Evolutionary conservation across 2,888 invertebrate species (phyloP).

Genomic region (Drosophila paramelanica): DNA sequence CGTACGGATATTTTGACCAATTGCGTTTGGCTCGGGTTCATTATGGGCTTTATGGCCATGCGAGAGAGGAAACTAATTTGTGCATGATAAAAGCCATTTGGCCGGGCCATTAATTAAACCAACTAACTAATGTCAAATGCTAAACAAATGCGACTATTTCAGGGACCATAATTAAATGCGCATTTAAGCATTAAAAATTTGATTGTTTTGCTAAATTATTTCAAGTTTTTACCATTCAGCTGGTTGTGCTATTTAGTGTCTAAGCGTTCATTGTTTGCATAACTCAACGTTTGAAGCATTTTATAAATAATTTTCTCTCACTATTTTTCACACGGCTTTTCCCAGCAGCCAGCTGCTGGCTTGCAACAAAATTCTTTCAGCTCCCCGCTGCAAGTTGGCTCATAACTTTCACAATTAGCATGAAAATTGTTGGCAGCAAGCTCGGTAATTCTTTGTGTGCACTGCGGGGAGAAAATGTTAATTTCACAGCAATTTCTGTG

Average conservation of each 20-base stretch:
- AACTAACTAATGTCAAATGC: slow-evolving; percentile 33
- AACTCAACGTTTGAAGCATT: slow-evolving; percentile 10
- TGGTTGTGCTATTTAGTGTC: background rate
- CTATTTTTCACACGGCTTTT: slow-evolving; percentile 27
- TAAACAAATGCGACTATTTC: slow-evolving; percentile 16
- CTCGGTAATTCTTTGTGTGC: slow-evolving; percentile 30
- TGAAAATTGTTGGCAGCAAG: slow-evolving; percentile 38
- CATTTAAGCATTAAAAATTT: slow-evolving; percentile 13
- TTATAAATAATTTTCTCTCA: slow-evolving; percentile 23
- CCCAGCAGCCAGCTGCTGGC: slow-evolving; percentile 22
- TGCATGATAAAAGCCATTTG: slow-evolving; percentile 57
- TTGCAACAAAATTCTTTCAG: slow-evolving; percentile 10
- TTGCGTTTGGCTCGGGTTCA: slow-evolving; percentile 27
- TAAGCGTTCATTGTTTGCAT: slow-evolving; percentile 1
- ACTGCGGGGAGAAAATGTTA: slow-evolving; percentile 19
- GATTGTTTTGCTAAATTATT: slow-evolving; percentile 20
- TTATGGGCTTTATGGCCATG: slow-evolving; percentile 22
- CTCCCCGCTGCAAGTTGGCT: slow-evolving; percentile 24
- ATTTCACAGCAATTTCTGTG: slow-evolving; percentile 33
- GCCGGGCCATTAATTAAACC: slow-evolving; percentile 50
- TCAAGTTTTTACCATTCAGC: background rate
- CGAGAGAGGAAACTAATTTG: slow-evolving; percentile 44
- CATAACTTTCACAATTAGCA: slow-evolving; percentile 65
- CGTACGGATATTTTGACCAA: slow-evolving; percentile 6
- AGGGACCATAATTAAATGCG: slow-evolving; percentile 34